Evolutionary conservation across 1,140 invertebrate genomes (phyloP).

Genomic region (Ylistrum balloti): DNA sequence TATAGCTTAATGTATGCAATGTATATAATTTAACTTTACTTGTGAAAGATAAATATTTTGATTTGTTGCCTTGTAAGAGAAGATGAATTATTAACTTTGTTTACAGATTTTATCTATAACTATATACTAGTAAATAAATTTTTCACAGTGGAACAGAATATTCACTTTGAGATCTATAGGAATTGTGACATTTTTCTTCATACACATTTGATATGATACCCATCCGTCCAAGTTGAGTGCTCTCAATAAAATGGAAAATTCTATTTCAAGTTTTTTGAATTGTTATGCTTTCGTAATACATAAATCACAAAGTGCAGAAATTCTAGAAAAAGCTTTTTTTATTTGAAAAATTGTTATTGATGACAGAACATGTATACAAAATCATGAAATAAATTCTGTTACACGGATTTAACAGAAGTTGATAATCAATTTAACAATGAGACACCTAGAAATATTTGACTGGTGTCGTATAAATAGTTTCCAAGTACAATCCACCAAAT

Average conservation of each 20-base stretch:
- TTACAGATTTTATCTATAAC: not conserved
- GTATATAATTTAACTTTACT: too few species aligned
- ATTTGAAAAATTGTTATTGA: too few species aligned
- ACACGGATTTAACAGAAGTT: too few species aligned
- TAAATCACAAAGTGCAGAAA: too few species aligned
- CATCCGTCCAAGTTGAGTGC: slow-evolving; percentile 6
- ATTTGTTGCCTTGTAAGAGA: not conserved
- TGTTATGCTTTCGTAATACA: not conserved
- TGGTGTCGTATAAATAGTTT: too few species aligned
- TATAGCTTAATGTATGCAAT: not conserved
- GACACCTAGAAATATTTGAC: too few species aligned
- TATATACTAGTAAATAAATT: not conserved
- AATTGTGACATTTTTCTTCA: not conserved
- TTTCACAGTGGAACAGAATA: not conserved
- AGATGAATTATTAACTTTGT: not conserved
- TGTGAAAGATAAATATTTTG: not conserved
- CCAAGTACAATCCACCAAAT: too few species aligned
- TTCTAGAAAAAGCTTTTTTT: too few species aligned
- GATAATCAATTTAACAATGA: too few species aligned
- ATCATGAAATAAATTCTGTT: too few species aligned
- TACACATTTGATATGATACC: not conserved
- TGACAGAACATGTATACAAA: too few species aligned
- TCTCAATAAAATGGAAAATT: not conserved
- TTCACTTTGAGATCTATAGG: not conserved
- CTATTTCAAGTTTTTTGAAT: not conserved